phyloP scores from a whole-genome alignment of 2,888 invertebrate genomes.

The Chrysolina oricalcia region DNA sequence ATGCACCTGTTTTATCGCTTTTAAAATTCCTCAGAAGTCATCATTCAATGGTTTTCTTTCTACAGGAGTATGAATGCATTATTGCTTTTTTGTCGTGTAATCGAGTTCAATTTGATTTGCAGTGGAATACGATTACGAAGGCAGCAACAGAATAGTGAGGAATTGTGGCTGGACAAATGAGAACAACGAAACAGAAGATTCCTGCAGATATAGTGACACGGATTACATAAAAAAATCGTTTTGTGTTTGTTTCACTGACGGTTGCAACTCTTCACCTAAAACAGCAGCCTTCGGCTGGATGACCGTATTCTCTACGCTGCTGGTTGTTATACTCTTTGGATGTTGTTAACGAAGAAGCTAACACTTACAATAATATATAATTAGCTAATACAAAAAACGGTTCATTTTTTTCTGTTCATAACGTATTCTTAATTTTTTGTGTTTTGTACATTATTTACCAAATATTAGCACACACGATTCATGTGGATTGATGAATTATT shows the following conservation, averaged over 20 bases:
- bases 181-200: constrained; percentile 36
- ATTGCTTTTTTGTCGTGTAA: no score
- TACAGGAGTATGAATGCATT: no score
- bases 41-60: background rate
- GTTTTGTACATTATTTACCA: no score
- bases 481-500: no score
- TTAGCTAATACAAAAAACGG: no score
- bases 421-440: no score
- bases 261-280: constrained; percentile 72
- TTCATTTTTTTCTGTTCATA: no score
- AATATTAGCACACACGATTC: no score
- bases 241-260: constrained; percentile 78
- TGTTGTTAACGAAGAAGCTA: no score
- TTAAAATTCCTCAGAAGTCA: background rate
- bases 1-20: no score
- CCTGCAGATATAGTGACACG: constrained; percentile 76
- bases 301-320: background rate
- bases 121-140: constrained; percentile 68
- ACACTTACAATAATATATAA: no score
- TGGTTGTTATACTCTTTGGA: background rate
- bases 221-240: constrained; percentile 78
- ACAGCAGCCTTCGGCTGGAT: background rate
- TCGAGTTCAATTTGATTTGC: constrained; percentile 53
- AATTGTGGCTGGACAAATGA: constrained; percentile 76
- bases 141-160: constrained; percentile 73